Percentiles rank a stretch among this genome's conserved stretches.
phyloP scores from a whole-genome alignment of 2,797 vertebrate species.

The Argentina silus region DNA sequence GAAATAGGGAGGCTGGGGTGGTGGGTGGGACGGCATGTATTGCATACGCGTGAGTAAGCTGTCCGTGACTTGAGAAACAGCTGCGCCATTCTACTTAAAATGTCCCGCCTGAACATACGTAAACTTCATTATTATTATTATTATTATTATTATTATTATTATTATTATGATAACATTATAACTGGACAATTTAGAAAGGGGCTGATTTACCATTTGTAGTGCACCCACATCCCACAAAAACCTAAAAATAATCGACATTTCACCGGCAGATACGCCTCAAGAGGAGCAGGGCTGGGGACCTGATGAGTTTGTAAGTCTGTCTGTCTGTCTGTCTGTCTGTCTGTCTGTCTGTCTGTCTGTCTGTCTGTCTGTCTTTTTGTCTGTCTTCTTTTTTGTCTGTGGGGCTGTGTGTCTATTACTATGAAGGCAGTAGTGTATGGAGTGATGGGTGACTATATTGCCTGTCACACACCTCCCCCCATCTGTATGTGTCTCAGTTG shows the following conservation, averaged over 20 bases:
- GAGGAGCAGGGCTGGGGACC: conserved; percentile 67
- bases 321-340: not conserved
- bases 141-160: too few relatives aligned
- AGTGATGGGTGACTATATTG: not conserved
- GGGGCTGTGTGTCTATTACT: not conserved
- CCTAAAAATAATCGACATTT: conserved; percentile 22
- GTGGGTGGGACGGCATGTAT: too few relatives aligned
- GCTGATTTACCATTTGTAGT: not conserved
- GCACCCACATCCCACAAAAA: not conserved
- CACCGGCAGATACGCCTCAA: conserved; percentile 37
- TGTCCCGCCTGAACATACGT: too few relatives aligned
- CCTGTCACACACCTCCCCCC: not conserved
- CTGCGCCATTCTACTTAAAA: too few relatives aligned
- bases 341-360: not conserved
- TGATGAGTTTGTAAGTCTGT: conserved; percentile 77
- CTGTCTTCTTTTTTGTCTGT: not conserved
- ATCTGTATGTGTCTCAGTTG: too few relatives aligned
- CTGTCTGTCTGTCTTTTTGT: not conserved
- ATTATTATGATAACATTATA: too few relatives aligned
- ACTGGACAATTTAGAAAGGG: not conserved
- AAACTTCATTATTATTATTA: too few relatives aligned
- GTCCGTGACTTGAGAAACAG: too few relatives aligned
- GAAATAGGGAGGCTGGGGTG: too few relatives aligned
- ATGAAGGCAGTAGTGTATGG: not conserved
- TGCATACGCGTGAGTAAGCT: too few relatives aligned